These are phyloP conservation scores for Saccopteryx bilineata DNA, from an alignment of 2,113 vertebrate species.

Conservation along the genomic window DNA sequence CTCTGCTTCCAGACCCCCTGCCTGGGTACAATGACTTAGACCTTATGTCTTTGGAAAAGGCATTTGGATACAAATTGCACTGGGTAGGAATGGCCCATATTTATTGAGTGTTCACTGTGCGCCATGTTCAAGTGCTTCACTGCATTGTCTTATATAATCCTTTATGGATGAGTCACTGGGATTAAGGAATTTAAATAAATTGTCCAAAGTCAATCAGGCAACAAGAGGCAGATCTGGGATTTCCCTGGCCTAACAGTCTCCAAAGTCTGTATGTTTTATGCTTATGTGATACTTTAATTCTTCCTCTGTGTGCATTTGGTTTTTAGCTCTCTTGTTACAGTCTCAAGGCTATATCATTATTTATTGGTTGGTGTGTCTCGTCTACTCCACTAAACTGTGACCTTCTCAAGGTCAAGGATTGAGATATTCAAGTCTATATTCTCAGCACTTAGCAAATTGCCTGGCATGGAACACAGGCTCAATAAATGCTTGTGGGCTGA, in stretches of 20 bases:
- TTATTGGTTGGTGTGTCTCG: conserved; percentile 49
- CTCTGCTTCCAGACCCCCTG: neutral
- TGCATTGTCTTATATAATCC: neutral
- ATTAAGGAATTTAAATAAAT: neutral
- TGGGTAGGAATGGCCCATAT: neutral
- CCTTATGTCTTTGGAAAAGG: neutral
- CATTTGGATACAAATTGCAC: neutral
- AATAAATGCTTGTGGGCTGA: conserved; percentile 64
- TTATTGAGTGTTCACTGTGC: neutral
- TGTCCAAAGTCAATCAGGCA: conserved; percentile 26
- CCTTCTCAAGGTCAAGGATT: conserved; percentile 56
- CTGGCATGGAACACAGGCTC: conserved; percentile 49
- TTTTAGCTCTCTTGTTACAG: conserved; percentile 40
- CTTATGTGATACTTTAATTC: neutral
- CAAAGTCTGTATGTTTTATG: neutral
- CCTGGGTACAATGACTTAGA: neutral
- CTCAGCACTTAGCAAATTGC: conserved; percentile 77
- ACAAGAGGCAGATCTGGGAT: neutral
- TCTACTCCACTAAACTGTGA: conserved; percentile 13
- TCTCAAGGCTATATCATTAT: conserved; percentile 4
- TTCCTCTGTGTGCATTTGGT: neutral
- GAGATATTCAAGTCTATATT: conserved; percentile 38
- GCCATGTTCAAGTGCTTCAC: neutral
- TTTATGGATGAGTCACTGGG: neutral
- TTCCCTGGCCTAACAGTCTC: neutral